A percentile compares a stretch with the other conserved stretches of the same genome.
These are phyloP conservation scores for Pseudochaenichthys georgianus DNA, from an alignment of 2,797 vertebrate species.

Conservation along the genomic window DNA sequence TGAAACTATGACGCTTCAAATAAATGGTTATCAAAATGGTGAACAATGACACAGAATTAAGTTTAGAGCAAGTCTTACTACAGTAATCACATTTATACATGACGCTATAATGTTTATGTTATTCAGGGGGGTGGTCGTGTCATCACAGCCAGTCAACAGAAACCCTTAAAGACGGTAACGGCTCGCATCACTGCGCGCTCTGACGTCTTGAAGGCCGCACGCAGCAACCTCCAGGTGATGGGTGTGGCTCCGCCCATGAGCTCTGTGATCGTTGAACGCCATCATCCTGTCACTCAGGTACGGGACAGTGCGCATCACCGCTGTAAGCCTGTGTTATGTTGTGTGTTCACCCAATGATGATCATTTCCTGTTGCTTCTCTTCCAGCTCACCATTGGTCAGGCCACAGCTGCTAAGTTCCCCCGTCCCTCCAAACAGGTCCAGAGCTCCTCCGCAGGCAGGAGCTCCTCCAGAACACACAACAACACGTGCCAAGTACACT, in stretches of 20 bases:
- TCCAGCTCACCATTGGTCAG: constrained; percentile 93
- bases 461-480: constrained; percentile 78
- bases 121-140: constrained; percentile 85
- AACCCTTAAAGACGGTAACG: constrained; percentile 90
- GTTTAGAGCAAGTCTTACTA: background rate
- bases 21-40: background rate
- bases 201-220: constrained; percentile 81
- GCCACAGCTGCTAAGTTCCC: constrained; percentile 91
- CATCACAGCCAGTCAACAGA: constrained; percentile 91
- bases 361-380: constrained; percentile 11
- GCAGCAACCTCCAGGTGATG: constrained; percentile 87
- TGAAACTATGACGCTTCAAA: background rate
- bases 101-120: background rate
- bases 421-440: constrained; percentile 84
- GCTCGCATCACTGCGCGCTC: constrained; percentile 89
- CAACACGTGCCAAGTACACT: constrained; percentile 81
- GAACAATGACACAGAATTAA: background rate
- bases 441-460: constrained; percentile 64
- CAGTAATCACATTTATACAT: background rate
- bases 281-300: constrained; percentile 95
- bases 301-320: background rate
- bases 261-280: constrained; percentile 93
- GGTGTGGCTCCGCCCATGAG: constrained; percentile 92
- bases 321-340: background rate
- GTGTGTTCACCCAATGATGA: background rate